Evolutionary conservation across 2,797 vertebrate species (phyloP).

Genomic region (Mareca penelope): DNA sequence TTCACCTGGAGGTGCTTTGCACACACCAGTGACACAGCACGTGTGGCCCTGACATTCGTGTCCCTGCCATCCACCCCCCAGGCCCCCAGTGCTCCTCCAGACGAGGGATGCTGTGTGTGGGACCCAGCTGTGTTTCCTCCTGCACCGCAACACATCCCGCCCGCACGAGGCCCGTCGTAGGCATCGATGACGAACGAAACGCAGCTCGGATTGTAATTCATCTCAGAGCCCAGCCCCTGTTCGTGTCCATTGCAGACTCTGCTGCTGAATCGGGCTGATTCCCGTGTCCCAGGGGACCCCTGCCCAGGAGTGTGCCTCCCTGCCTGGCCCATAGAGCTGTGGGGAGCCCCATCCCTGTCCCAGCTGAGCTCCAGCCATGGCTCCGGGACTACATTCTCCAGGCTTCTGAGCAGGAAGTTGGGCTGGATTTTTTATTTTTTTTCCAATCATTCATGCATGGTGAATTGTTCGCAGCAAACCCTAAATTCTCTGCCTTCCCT

Average conservation of each 20-base stretch:
- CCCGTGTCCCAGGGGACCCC: neutral
- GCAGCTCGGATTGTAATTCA: neutral
- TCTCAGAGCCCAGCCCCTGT: neutral
- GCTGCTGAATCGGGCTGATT: no score
- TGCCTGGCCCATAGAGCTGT: neutral
- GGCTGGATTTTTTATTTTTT: neutral
- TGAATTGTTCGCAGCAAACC: neutral
- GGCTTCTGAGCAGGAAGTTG: neutral
- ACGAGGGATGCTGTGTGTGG: no score
- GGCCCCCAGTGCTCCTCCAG: no score
- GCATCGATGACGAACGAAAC: neutral
- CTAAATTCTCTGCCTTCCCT: neutral
- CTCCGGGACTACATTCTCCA: neutral
- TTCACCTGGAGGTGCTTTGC: no score
- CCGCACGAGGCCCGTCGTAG: neutral
- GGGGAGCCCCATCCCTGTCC: no score
- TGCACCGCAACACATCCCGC: neutral
- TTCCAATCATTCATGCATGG: neutral
- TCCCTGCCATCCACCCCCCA: neutral
- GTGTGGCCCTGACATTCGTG: neutral
- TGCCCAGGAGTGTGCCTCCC: no score
- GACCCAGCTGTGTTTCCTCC: neutral
- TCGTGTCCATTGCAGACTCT: neutral
- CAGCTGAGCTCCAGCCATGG: neutral
- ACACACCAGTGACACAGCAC: neutral